phyloP scores from a whole-genome alignment of 2,113 vertebrate species.

The Artemisiospiza belli region DNA sequence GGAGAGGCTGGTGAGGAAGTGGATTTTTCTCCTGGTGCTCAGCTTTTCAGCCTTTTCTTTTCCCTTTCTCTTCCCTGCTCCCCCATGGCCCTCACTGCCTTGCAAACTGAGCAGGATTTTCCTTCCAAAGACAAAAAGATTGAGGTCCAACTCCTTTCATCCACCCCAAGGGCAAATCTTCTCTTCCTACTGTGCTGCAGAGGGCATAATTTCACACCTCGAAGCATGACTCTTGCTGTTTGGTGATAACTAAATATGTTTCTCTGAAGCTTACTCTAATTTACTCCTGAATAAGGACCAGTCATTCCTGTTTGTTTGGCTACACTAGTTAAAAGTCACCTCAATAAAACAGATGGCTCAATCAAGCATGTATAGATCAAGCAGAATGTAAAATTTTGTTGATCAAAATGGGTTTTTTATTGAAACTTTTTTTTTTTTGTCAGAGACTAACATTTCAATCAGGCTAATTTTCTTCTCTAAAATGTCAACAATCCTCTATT shows the following conservation, averaged over 20 bases:
- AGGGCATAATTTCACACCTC: background rate
- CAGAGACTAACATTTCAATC: background rate
- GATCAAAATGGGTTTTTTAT: background rate
- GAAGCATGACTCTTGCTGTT: background rate
- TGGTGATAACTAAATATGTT: background rate
- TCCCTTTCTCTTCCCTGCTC: background rate
- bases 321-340: background rate
- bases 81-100: background rate
- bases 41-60: background rate
- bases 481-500: background rate
- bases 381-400: background rate
- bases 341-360: conserved; percentile 14
- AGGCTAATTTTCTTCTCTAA: background rate
- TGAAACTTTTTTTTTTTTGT: background rate
- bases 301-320: background rate
- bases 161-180: background rate
- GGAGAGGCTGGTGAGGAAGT: background rate
- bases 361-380: background rate
- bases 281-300: background rate
- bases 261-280: background rate
- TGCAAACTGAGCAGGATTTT: background rate
- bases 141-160: background rate
- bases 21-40: background rate
- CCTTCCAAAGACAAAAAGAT: background rate
- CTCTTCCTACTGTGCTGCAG: background rate